Conservation (phyloP, 2,797 vertebrate species). For the Pangasius larnaudii region DNA sequence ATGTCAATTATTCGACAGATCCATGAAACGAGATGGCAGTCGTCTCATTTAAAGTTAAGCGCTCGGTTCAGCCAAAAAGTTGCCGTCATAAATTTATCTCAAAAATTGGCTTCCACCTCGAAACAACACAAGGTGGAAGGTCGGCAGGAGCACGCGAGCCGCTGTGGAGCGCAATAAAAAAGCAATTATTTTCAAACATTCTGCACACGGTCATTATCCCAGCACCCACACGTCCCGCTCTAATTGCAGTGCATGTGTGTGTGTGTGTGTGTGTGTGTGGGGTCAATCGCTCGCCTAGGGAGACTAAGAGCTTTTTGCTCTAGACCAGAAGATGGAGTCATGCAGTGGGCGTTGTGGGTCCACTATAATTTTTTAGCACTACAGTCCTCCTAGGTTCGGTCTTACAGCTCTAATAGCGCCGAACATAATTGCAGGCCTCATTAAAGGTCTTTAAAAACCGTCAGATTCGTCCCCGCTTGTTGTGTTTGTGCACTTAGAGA, state of each 20-base stretch:
- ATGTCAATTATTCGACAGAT: background rate
- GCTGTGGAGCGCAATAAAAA: conserved; percentile 50
- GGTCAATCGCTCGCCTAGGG: conserved; percentile 5
- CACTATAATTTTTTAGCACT: conserved; percentile 24
- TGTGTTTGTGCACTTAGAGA: background rate
- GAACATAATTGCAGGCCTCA: conserved; percentile 32
- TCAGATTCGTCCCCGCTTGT: conserved; percentile 9
- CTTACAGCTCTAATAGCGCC: conserved; percentile 1
- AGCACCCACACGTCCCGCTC: conserved; percentile 33
- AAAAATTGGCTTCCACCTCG: conserved; percentile 46
- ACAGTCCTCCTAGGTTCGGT: background rate
- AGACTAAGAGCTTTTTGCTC: conserved; percentile 32
- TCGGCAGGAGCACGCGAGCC: conserved; percentile 34
- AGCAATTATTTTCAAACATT: conserved; percentile 55
- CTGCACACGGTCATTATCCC: conserved; percentile 34
- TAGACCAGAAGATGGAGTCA: conserved; percentile 27
- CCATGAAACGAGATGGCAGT: background rate
- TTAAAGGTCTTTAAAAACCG: conserved; percentile 30
- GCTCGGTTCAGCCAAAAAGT: conserved; percentile 2
- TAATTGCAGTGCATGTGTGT: conserved; percentile 28
- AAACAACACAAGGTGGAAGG: conserved; percentile 51
- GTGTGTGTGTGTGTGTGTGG: conserved; percentile 7
- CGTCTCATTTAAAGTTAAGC: conserved; percentile 18
- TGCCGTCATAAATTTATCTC: background rate
- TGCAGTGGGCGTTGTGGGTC: conserved; percentile 27